Conservation (phyloP, 2,888 invertebrate genomes). For the Cyclophora albipunctata region DNA sequence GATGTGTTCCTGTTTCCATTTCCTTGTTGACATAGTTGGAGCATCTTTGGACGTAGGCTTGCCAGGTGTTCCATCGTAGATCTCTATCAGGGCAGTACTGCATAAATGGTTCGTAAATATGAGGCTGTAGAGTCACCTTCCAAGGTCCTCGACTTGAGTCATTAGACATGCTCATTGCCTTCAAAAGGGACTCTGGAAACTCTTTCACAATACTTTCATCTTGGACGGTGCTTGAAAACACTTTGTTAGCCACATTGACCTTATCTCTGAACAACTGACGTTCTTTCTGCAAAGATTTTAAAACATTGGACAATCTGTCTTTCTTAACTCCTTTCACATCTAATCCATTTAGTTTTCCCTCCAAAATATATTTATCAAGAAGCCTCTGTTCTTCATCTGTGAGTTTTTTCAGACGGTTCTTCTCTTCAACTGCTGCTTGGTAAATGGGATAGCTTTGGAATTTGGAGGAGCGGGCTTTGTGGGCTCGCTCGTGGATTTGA, state of each 20-base stretch:
- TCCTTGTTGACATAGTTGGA: constrained; percentile 79
- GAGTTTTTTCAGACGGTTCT: constrained; percentile 55
- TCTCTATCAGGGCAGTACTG: constrained; percentile 88
- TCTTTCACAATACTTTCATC: constrained; percentile 81
- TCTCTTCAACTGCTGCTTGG: constrained; percentile 77
- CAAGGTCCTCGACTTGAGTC: constrained; percentile 85
- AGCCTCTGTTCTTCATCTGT: constrained; percentile 81
- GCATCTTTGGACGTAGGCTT: constrained; percentile 82
- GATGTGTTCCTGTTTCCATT: constrained; percentile 80
- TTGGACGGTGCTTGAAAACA: constrained; percentile 79
- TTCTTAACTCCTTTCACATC: constrained; percentile 75
- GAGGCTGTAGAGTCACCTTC: constrained; percentile 85
- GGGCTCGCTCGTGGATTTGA: constrained; percentile 86
- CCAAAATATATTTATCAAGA: constrained; percentile 84
- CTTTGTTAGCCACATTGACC: constrained; percentile 77
- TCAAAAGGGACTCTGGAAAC: constrained; percentile 82
- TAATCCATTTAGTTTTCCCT: constrained; percentile 89
- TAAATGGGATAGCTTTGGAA: constrained; percentile 83
- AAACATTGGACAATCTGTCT: constrained; percentile 50
- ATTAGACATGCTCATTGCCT: constrained; percentile 78
- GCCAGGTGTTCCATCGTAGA: constrained; percentile 90
- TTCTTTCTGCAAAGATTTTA: constrained; percentile 75
- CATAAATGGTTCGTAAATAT: constrained; percentile 83
- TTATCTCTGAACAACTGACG: constrained; percentile 79
- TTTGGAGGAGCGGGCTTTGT: constrained; percentile 82